phyloP scores from a whole-genome alignment of 2,113 vertebrate species.

The Tychaedon coryphoeus region DNA sequence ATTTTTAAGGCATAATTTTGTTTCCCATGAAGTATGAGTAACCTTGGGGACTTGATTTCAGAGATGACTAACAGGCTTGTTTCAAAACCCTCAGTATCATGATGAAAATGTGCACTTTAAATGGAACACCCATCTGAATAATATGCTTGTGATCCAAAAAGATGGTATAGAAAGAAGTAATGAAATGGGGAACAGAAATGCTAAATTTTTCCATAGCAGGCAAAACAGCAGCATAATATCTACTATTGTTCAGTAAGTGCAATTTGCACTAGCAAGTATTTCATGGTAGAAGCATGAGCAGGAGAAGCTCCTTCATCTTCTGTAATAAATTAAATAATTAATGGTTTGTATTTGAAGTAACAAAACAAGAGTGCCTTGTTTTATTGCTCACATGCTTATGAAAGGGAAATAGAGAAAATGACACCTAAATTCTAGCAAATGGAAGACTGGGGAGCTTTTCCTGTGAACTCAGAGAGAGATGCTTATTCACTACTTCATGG shows the following conservation, averaged over 20 bases:
- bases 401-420: background rate
- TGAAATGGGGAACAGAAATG: background rate
- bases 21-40: background rate
- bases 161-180: background rate
- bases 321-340: background rate
- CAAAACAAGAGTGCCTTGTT: background rate
- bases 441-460: background rate
- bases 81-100: background rate
- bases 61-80: background rate
- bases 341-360: background rate
- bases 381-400: background rate
- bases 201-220: background rate
- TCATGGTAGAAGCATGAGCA: background rate
- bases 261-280: background rate
- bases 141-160: background rate
- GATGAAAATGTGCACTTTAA: background rate
- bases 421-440: background rate
- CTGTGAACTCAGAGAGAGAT: background rate
- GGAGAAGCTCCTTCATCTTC: background rate
- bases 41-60: background rate
- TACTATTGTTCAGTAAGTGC: background rate
- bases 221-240: background rate
- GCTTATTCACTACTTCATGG: background rate
- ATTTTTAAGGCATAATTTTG: background rate
- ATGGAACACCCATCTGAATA: background rate